A percentile compares a stretch with the other conserved stretches of the same genome.
phyloP scores from a whole-genome alignment of 2,888 invertebrate genomes.

The Yponomeuta plumbellus region DNA sequence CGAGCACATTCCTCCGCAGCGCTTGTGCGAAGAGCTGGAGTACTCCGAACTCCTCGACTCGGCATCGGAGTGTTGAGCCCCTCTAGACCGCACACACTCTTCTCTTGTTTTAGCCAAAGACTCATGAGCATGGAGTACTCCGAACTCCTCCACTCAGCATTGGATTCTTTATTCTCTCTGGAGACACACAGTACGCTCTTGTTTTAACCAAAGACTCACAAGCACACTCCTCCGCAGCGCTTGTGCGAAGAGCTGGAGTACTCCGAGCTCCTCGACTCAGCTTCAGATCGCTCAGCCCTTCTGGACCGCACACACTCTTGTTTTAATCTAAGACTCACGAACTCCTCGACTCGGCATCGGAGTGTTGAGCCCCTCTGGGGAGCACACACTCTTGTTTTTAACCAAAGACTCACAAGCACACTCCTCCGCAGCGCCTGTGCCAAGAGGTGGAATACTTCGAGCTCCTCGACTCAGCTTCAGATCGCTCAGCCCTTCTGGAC shows the following conservation, averaged over 20 bases:
- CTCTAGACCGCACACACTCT: too few species aligned
- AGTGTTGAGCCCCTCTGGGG: constrained; percentile 77
- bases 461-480: constrained; percentile 84
- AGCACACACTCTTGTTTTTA: too few species aligned
- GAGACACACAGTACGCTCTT: too few species aligned
- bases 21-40: constrained; percentile 89
- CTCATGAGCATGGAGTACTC: constrained; percentile 78
- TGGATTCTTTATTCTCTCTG: constrained; percentile 77
- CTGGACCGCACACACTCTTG: constrained; percentile 86
- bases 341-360: constrained; percentile 84
- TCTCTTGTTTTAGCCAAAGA: too few species aligned
- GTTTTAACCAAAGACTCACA: too few species aligned
- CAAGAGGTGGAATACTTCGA: constrained; percentile 91
- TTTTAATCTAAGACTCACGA: too few species aligned
- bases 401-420: too few species aligned
- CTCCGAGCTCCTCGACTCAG: constrained; percentile 86
- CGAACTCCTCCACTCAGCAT: constrained; percentile 86
- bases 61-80: constrained; percentile 79
- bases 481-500: constrained; percentile 79
- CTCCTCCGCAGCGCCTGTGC: constrained; percentile 78
- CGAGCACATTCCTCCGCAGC: constrained; percentile 47
- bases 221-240: constrained; percentile 59
- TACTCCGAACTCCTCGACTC: constrained; percentile 86
- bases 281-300: constrained; percentile 78
- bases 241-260: constrained; percentile 91